Evolutionary conservation across 2,113 vertebrate genomes (phyloP).

Genomic region (Myodes glareolus): DNA sequence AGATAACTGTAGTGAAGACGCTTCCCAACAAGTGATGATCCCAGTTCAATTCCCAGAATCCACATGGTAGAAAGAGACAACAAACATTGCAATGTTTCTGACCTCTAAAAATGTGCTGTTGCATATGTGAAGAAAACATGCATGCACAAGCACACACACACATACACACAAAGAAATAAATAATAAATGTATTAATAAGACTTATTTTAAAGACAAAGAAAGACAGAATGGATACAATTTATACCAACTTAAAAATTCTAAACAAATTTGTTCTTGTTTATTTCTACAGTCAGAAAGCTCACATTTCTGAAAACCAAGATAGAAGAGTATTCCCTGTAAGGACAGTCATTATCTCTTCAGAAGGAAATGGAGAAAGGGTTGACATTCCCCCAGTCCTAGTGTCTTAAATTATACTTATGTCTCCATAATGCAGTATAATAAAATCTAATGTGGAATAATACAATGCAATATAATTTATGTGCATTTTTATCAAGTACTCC

Average conservation of each 20-base stretch:
- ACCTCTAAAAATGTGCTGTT: neutral
- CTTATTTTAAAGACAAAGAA: neutral
- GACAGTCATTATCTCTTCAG: neutral
- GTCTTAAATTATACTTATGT: constrained; percentile 7
- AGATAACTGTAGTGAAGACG: neutral
- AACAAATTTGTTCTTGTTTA: neutral
- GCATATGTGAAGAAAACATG: neutral
- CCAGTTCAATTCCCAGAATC: neutral
- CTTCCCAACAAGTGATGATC: neutral
- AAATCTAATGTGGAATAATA: neutral
- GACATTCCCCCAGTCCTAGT: neutral
- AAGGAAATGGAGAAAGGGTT: neutral
- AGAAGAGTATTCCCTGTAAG: rapidly evolving
- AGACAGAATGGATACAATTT: neutral
- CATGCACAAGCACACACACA: neutral
- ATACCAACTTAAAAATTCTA: neutral
- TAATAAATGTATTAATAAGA: neutral
- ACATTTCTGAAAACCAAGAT: neutral
- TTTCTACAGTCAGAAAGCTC: neutral
- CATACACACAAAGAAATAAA: neutral
- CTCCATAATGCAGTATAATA: neutral
- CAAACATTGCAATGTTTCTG: neutral
- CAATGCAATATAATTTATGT: neutral
- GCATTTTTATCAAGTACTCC: constrained; percentile 13
- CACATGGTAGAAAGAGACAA: neutral